Evolutionary conservation across 1,140 invertebrate genomes (phyloP).

Genomic region (Lordiphosa clarofinis): DNA sequence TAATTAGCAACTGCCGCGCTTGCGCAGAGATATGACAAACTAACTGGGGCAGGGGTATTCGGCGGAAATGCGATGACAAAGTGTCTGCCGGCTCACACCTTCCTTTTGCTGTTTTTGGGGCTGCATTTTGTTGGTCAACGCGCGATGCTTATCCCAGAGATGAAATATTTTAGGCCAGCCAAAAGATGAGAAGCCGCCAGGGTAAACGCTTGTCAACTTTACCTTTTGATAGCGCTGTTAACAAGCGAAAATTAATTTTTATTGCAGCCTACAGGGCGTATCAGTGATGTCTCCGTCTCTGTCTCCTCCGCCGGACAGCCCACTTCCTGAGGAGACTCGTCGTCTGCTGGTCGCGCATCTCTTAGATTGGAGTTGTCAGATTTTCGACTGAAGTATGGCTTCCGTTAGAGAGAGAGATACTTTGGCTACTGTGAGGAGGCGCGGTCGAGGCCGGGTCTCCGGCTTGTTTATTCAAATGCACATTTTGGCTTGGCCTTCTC

Average conservation of each 20-base stretch:
- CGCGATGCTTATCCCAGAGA: constrained; percentile 62
- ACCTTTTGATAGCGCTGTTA: constrained; percentile 69
- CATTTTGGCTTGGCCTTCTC: constrained; percentile 18
- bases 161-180: constrained; percentile 63
- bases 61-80: constrained; percentile 76
- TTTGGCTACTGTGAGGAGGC: constrained; percentile 56
- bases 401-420: constrained; percentile 58
- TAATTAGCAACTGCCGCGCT: constrained; percentile 73
- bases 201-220: constrained; percentile 77
- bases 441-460: constrained; percentile 12
- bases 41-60: constrained; percentile 17
- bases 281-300: constrained; percentile 44
- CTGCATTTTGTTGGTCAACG: constrained; percentile 34
- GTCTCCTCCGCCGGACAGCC: constrained; percentile 27
- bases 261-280: constrained; percentile 70
- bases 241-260: constrained; percentile 73
- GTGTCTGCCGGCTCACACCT: constrained; percentile 48
- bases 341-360: constrained; percentile 51
- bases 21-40: constrained; percentile 52
- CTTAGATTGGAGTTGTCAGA: constrained; percentile 71
- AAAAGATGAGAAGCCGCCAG: constrained; percentile 45
- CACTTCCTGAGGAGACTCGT: constrained; percentile 46
- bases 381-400: constrained; percentile 71
- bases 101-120: constrained; percentile 19
- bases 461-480: constrained; percentile 43